Evolutionary conservation across 2,113 vertebrate species (phyloP).

Genomic region (Puffinus mauretanicus): DNA sequence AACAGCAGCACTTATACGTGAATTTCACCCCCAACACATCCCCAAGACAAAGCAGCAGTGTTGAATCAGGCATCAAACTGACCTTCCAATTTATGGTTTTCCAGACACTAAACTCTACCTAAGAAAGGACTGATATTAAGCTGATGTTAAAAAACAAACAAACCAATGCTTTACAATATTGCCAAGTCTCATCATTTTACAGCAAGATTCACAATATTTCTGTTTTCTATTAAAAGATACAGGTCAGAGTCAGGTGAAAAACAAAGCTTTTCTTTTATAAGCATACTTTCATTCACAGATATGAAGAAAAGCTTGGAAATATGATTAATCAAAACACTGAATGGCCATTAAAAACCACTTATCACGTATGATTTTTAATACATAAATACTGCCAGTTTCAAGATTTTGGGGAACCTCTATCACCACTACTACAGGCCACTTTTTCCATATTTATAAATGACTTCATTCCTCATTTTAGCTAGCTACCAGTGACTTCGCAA

Average conservation of each 20-base stretch:
- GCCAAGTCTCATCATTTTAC: neutral
- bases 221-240: neutral
- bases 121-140: neutral
- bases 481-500: neutral
- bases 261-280: neutral
- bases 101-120: neutral
- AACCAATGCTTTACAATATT: neutral
- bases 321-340: neutral
- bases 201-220: neutral
- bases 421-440: neutral
- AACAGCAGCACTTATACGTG: rapidly evolving
- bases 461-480: neutral
- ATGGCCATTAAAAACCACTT: neutral
- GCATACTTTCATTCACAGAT: neutral
- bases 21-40: neutral
- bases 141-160: neutral
- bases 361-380: neutral
- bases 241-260: neutral
- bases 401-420: neutral
- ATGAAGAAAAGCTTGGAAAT: neutral
- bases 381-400: neutral
- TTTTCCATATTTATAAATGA: neutral
- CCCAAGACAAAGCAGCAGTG: neutral
- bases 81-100: neutral
- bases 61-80: neutral